Conservation (phyloP, 2,888 invertebrate species). For the Limulus polyphemus region DNA sequence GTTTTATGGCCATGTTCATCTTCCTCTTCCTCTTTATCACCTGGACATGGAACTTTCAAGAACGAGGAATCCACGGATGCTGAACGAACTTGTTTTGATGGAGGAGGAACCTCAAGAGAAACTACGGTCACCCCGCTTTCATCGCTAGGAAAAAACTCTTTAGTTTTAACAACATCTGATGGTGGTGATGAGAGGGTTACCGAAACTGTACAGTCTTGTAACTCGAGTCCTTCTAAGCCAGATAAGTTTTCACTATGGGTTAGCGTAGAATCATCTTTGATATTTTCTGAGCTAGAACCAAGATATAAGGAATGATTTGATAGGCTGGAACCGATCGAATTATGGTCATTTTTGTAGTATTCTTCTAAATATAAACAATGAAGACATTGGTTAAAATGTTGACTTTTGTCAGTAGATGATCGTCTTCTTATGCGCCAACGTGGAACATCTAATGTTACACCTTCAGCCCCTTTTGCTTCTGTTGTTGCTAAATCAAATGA, state of each 20-base stretch:
- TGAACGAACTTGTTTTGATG: not conserved
- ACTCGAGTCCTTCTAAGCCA: not conserved
- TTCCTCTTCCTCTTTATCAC: not conserved
- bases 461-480: not conserved
- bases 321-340: not conserved
- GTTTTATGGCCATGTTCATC: not conserved
- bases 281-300: not conserved
- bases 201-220: not conserved
- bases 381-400: not conserved
- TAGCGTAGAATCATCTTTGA: not conserved
- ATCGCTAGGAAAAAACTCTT: not conserved
- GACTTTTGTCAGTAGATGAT: not conserved
- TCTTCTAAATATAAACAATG: conserved; percentile 1
- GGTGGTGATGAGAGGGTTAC: not conserved
- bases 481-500: not conserved
- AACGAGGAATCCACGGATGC: conserved; percentile 1
- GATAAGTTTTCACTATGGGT: not conserved
- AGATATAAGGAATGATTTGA: not conserved
- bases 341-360: not conserved
- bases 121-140: not conserved
- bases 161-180: not conserved
- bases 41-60: not conserved
- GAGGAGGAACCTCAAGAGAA: not conserved
- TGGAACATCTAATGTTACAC: not conserved
- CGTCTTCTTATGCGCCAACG: not conserved